These are phyloP conservation scores for Frankliniella fusca DNA, from an alignment of 2,888 invertebrate species.

Conservation along the genomic window DNA sequence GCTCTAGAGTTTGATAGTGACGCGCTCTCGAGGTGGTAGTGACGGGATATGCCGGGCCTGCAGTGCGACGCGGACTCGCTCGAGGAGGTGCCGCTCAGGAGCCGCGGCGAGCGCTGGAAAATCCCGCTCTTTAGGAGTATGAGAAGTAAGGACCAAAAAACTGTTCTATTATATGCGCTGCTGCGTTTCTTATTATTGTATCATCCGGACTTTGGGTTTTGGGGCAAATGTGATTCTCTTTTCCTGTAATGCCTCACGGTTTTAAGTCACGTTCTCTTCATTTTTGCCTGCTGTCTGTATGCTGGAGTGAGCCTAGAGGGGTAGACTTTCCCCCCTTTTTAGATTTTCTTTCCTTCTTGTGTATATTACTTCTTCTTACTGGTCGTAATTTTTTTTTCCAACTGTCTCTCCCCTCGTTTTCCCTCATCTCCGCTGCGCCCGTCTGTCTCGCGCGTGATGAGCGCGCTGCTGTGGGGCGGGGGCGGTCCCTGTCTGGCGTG, in stretches of 20 bases:
- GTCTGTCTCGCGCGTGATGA: background rate
- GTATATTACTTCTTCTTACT: background rate
- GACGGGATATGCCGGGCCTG: background rate
- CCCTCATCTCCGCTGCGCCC: background rate
- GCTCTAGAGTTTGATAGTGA: too few relatives aligned
- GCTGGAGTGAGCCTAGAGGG: too few relatives aligned
- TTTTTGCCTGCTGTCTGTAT: too few relatives aligned
- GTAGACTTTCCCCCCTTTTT: background rate
- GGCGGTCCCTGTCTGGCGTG: background rate
- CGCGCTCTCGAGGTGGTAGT: too few relatives aligned
- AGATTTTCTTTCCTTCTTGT: background rate
- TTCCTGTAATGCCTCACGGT: too few relatives aligned
- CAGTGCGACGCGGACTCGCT: background rate
- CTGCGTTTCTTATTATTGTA: too few relatives aligned
- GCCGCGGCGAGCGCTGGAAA: slow-evolving; percentile 11
- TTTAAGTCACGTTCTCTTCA: too few relatives aligned
- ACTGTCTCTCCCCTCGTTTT: background rate
- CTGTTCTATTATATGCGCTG: too few relatives aligned
- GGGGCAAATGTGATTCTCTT: too few relatives aligned
- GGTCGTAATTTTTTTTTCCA: background rate
- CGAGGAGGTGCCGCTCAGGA: background rate
- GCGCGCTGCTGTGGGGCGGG: background rate
- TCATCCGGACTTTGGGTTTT: too few relatives aligned
- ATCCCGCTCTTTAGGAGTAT: slow-evolving; percentile 4
- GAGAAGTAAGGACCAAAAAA: slow-evolving; percentile 4